Conservation (phyloP, 2,888 invertebrate genomes). For the Phengaris alcon region DNA sequence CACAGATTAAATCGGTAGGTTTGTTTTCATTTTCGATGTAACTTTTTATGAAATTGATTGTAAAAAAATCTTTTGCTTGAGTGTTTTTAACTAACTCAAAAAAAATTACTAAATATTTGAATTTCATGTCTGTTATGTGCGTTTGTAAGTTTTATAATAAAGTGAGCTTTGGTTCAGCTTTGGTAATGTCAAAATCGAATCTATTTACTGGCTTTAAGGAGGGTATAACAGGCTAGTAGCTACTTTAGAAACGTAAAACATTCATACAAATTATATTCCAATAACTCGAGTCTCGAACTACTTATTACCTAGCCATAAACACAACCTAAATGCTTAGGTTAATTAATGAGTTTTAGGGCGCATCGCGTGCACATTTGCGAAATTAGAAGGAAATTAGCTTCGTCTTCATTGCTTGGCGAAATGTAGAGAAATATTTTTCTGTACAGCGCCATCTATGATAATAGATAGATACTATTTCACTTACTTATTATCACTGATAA, state of each 20-base stretch:
- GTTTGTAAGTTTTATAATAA: no score
- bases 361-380: not conserved
- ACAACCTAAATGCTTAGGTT: no score
- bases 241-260: not conserved
- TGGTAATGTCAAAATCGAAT: not conserved
- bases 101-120: not conserved
- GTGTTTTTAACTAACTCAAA: not conserved
- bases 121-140: not conserved
- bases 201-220: not conserved
- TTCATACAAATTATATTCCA: no score
- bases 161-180: not conserved
- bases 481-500: no score
- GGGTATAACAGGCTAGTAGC: not conserved
- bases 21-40: slow-evolving; percentile 54
- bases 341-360: not conserved
- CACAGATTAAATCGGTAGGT: slow-evolving; percentile 50
- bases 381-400: no score
- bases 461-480: no score
- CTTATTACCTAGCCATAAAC: no score
- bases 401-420: no score
- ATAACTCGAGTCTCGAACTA: no score
- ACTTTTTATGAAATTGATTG: slow-evolving; percentile 47
- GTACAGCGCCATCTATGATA: no score
- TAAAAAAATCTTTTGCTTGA: slow-evolving; percentile 28
- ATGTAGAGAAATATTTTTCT: no score